Percentiles rank a stretch among this genome's conserved stretches.
phyloP scores from a whole-genome alignment of 1,140 invertebrate species.

The Ceratina japonica region DNA sequence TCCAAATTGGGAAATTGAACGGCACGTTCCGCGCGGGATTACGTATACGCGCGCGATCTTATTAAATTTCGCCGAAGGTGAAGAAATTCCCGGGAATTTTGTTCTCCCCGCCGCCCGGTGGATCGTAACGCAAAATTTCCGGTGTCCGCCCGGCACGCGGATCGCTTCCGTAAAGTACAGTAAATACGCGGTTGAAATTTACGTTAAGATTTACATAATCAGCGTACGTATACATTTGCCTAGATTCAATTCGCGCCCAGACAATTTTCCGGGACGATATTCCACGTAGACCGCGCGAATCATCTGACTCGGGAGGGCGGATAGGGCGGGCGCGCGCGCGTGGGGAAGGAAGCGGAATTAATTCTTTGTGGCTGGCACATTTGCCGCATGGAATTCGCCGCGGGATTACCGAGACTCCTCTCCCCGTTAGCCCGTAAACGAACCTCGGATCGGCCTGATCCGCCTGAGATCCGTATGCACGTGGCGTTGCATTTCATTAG shows the following conservation, averaged over 20 bases:
- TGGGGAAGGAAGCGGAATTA: conserved; percentile 30
- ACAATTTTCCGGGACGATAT: conserved; percentile 39
- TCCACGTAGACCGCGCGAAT: conserved; percentile 22
- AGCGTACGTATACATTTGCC: conserved; percentile 36
- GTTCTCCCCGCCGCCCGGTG: too few relatives aligned
- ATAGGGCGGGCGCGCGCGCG: too few relatives aligned
- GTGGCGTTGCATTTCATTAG: conserved; percentile 72
- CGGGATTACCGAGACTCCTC: conserved; percentile 58
- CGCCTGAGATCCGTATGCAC: conserved; percentile 57
- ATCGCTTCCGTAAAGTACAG: conserved; percentile 35
- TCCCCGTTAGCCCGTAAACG: conserved; percentile 59
- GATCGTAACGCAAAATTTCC: conserved; percentile 29
- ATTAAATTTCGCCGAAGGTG: too few relatives aligned
- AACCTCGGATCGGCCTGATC: conserved; percentile 62
- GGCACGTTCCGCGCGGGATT: neutral
- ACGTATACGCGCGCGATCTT: too few relatives aligned
- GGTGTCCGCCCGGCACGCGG: conserved; percentile 10
- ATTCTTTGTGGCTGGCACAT: conserved; percentile 45
- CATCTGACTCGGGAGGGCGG: neutral
- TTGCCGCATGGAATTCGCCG: conserved; percentile 36
- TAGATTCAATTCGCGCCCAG: conserved; percentile 33
- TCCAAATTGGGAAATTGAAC: neutral
- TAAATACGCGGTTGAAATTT: conserved; percentile 34
- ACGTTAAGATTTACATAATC: conserved; percentile 48
- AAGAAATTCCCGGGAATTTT: neutral